Evolutionary conservation across 2,113 vertebrate species (phyloP).

Genomic region (Alligator mississippiensis): DNA sequence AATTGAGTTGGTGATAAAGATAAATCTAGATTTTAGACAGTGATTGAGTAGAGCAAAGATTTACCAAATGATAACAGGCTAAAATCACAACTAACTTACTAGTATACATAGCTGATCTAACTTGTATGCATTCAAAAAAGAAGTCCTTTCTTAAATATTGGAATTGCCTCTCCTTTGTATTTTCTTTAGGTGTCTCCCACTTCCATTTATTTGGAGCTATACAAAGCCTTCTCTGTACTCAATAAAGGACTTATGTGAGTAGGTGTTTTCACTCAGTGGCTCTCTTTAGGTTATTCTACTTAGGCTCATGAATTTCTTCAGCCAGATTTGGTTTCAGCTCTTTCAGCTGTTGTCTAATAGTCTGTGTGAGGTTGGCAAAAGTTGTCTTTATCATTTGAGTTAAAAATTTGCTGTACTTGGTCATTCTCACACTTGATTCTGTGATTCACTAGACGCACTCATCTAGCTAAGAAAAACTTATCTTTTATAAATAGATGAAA

Average conservation of each 20-base stretch:
- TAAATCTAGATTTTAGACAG: not conserved
- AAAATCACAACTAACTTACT: not conserved
- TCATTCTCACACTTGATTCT: not conserved
- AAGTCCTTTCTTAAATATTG: not conserved
- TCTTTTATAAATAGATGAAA: not conserved
- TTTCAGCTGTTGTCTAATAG: not conserved
- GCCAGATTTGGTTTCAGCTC: not conserved
- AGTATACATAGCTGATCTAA: accelerated
- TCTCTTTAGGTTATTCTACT: too few species aligned
- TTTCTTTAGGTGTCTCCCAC: accelerated
- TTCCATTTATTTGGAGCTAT: not conserved
- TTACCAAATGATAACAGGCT: not conserved
- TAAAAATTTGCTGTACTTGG: not conserved
- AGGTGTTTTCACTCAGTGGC: not conserved
- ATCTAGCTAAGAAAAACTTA: not conserved
- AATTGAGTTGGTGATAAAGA: too few species aligned
- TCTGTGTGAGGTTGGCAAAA: not conserved
- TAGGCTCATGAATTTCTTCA: too few species aligned
- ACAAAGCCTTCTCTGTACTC: not conserved
- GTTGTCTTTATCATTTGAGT: too few species aligned
- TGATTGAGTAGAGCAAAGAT: not conserved
- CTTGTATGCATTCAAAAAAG: not conserved
- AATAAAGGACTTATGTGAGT: not conserved
- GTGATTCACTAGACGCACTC: too few species aligned
- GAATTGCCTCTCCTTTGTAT: not conserved